Base-by-base conservation (phyloP, 1,140 invertebrate species). In the Apis florea region DNA sequence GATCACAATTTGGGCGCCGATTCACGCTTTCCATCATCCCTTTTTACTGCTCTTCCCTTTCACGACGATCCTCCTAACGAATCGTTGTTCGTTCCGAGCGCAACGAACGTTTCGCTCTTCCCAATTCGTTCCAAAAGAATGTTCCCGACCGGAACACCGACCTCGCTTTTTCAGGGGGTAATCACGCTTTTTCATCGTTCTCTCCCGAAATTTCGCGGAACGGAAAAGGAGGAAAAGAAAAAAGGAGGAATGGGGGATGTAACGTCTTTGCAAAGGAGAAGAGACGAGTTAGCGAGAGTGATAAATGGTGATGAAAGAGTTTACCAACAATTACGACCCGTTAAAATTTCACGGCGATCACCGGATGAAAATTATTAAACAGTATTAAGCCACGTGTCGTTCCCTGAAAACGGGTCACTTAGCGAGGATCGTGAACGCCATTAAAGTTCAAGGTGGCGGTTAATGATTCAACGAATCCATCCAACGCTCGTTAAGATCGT, bases 391-490 rank as follows among this genome's bases (percentile, higher is more conserved):
- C 12, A n/a, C 54, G 70, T 59, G 31, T 40, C 19, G 53, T 56
- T n/a, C 11, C 58, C 6, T 40, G 15, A 17, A 1, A 24, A n/a
- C 15, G 21, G 47, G n/a, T 74, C 40, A 49, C 40, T 63, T 63
- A 49, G 58, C 24, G n/a, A 15, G 17, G 26, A 12, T 9, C 6
- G 59, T 21, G 40, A 75, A 75, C 59, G 59, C 11, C 12, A 15
- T 75, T 64, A 75, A 75, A 64, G 63, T 74, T 61, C 47, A 61
- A 51, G 15, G 26, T 24, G n/a, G n/a, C 31, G 47, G 13, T 76
- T 12, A 76, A 64, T 53, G 74, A 67, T 76, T 54, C 19, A 54
- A 56, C 51, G 49, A 11, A 47, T 31, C 17, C 15, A n/a, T 47
- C n/a, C 12, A 12, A 8, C 40, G 9, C 13, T 31, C 13, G 6